Base-by-base conservation (phyloP, 1,140 invertebrate genomes). In the Papilio polytes region DNA sequence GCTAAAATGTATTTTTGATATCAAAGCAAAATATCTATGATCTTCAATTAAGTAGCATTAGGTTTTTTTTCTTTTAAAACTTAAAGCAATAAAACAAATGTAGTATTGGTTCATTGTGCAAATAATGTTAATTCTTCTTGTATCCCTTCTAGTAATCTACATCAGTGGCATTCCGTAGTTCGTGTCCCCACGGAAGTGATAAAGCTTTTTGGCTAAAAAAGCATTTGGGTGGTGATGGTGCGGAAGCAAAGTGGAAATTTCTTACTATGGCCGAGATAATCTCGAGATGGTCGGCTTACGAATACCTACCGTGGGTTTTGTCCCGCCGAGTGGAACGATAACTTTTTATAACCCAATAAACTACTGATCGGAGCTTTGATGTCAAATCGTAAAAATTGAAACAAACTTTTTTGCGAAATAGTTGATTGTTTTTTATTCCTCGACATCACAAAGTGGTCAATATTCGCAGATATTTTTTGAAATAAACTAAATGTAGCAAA, bases 201-300 rank as follows among this genome's bases (percentile, higher is more conserved):
- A 94, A 94, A 94, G 90, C 91, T 93, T 92, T 93, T 93, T 92
- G 92, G 88, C 90, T 91, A 94, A 94, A 94, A 94, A 94, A 92
- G 88, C 90, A 91, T 94, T 94, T 83, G 90, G 88, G 83, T 78
- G 90, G 88, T 88, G 89, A 92, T 93, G 91, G 91, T 80, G 89
- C 89, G 92, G 92, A 94, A 94, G 90, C 88, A 82, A 88, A 91
- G 89, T 86, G 86, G 88, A 88, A 87, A 90, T 91, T 89, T 89
- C 84, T 86, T 82, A 85, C 85, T 85, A 85, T 82, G 83, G 44
- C 82, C 81, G 80, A 89, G 90, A 91, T 93, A 88, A 90, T 90
- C 89, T 92, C 84, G 83, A 89, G 86, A 87, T 88, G 85, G 84
- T 77, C 51, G 74, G 31, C 77, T 78, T 78, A 78, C 56, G 79